Base-by-base conservation (phyloP, 2,797 vertebrate genomes). In the Amphiprion clarkii region DNA sequence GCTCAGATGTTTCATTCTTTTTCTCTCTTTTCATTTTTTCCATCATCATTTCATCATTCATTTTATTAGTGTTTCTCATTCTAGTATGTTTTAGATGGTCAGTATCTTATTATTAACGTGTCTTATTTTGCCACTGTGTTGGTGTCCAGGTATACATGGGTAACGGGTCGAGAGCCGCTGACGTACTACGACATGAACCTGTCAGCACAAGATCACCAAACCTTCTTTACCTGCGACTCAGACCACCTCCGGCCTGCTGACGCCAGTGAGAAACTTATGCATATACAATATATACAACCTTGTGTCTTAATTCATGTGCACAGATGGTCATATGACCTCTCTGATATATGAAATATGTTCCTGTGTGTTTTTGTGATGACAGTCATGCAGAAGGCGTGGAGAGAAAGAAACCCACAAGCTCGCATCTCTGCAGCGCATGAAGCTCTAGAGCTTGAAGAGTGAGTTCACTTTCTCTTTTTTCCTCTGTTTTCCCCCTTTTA, bases 331-430 rank as follows among this genome's bases (percentile, higher is more conserved):
- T 7, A 2, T 52, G 27, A 70, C n/a, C 19, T 19, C 6, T 70
- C 12, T 56, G n/a, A 46, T 49, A 6, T 71, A 21, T 25, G 46
- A 16, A 36, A 68, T 46, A 3, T 54, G 64, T 29, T 16, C 73
- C 25, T 72, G 21, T 82, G 17, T 75, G 68, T 75, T 75, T 86
- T 81, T 93, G 77, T 91, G 48, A 77, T 82, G 79, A 82, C 87
- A 99, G 98, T 99, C 88, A 99, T 99, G 98, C 98, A 99, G 84
- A 99, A 99, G 93, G 98, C 98, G 12, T 99, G 98, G 98, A 95
- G 98, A 90, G 98, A 99, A 90, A 97, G 98, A 90, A 99, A 99
- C 79, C 98, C 98, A 8, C 98, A 99, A 93, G 98, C 98, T 86
- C 96, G 98, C 70, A 98, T 99, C 94, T 98, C 98, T 65, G 98